These are phyloP conservation scores for Eulacestoma nigropectus DNA, from an alignment of 2,113 vertebrate species.

Conservation along the genomic window DNA sequence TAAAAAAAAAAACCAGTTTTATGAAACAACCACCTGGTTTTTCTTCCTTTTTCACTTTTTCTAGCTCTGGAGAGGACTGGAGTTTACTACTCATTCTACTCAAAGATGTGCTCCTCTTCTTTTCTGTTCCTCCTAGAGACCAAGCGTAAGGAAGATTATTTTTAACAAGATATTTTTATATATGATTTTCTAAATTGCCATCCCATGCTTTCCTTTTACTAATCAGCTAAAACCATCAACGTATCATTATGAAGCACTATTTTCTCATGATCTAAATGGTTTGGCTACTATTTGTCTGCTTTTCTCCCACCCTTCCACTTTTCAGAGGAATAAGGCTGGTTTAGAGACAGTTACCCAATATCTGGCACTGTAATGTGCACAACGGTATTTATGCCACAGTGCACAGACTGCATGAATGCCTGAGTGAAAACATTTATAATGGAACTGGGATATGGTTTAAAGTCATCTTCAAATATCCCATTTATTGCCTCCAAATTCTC, in stretches of 20 bases:
- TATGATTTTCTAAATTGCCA: not conserved
- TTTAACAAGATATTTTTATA: constrained; percentile 20
- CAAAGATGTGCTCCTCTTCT: constrained; percentile 87
- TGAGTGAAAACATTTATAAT: not conserved
- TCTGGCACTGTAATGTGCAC: not conserved
- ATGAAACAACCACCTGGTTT: constrained; percentile 76
- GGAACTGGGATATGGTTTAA: not conserved
- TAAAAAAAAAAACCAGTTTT: not conserved
- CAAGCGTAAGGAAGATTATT: constrained; percentile 61
- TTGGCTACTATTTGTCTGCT: not conserved
- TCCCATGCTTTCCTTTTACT: not conserved
- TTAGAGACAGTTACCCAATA: not conserved
- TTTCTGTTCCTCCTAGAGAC: constrained; percentile 78
- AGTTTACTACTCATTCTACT: constrained; percentile 79
- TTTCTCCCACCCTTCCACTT: not conserved
- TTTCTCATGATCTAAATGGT: not conserved
- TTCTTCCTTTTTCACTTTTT: constrained; percentile 80
- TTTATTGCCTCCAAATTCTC: not conserved
- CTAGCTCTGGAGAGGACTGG: constrained; percentile 70
- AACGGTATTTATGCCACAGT: not conserved
- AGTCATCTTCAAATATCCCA: not conserved
- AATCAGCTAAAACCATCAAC: not conserved
- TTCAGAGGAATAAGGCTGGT: not conserved
- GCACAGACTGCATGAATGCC: not conserved
- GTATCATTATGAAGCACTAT: not conserved